These are phyloP conservation scores for Corythoichthys intestinalis DNA, from an alignment of 2,113 vertebrate species.

Conservation along the genomic window DNA sequence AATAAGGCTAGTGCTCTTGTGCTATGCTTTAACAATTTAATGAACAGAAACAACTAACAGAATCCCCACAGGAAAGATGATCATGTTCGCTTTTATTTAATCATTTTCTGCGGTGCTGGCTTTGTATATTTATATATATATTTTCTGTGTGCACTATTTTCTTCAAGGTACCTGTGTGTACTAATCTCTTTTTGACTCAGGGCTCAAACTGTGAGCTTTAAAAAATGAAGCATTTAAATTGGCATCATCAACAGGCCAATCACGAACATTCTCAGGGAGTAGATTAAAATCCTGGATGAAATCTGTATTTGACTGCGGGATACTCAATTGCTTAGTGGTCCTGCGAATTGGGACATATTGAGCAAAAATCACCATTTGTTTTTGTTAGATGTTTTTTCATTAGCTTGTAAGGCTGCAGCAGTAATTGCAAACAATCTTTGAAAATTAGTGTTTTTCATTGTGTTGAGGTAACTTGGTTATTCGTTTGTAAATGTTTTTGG, in stretches of 20 bases:
- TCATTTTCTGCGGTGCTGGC: background rate
- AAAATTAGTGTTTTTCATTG: background rate
- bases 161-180: background rate
- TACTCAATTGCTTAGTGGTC: background rate
- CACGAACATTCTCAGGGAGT: constrained; percentile 4
- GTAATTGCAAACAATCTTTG: background rate
- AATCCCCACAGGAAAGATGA: background rate
- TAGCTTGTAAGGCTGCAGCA: background rate
- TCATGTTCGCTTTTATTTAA: background rate
- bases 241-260: background rate
- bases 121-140: background rate
- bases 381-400: background rate
- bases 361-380: background rate
- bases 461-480: background rate
- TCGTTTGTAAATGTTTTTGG: too few relatives aligned
- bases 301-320: background rate
- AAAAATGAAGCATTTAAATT: background rate
- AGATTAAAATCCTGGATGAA: constrained; percentile 1
- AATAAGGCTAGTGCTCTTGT: background rate
- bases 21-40: background rate
- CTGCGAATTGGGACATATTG: background rate
- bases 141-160: background rate
- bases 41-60: background rate
- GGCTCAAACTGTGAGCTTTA: background rate
- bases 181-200: constrained; percentile 1